Base-by-base conservation (phyloP, 2,797 vertebrate species). In the Buphagus erythrorhynchus region DNA sequence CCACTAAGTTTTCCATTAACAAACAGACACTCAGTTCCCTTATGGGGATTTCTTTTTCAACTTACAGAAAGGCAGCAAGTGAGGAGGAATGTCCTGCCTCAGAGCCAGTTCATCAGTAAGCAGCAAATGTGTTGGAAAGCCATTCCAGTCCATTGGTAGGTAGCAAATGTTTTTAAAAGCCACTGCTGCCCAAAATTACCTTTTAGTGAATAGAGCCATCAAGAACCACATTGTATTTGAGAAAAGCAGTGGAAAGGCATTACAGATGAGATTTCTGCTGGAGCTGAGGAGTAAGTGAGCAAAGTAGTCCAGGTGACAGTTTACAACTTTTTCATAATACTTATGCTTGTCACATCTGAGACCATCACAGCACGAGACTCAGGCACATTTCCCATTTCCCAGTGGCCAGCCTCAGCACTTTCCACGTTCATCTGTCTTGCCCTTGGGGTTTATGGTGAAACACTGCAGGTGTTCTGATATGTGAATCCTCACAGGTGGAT, bases 281-380 rank as follows among this genome's bases (percentile, higher is more conserved):
- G 31, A 89, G 38, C 28, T 81, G 59, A 66, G 38, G 49, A 67
- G 22, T 18, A 43, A 63, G 38, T 26, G 28, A 92, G 18, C 12
- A 67, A 71, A 86, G 61, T 46, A 25, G 33, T 58, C 35, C 69
- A 46, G 31, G 68, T 59, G 38, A 28, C 8, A 38, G 17, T 29
- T 63, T 46, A 16, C 18, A 16, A 43, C 35, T 21, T 49, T 49
- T 52, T 26, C 36, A 6, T 52, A 35, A 74, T 14, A 36, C 3
- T 13, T 15, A 6, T 8, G 4, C 52, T 46, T 58, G 10, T 48
- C 36, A 9, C 19, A 33, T 52, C 13, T 83, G 33, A 83, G 28
- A 33, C 22, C 8, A 9, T 16, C 51, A 45, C 25, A 46, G 43
- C 38, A 59, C 0, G 0, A 67, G 21, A 14, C 16, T 40, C 24